Evolutionary conservation across 2,888 invertebrate species (phyloP).

Genomic region (Drosophila putrida): DNA sequence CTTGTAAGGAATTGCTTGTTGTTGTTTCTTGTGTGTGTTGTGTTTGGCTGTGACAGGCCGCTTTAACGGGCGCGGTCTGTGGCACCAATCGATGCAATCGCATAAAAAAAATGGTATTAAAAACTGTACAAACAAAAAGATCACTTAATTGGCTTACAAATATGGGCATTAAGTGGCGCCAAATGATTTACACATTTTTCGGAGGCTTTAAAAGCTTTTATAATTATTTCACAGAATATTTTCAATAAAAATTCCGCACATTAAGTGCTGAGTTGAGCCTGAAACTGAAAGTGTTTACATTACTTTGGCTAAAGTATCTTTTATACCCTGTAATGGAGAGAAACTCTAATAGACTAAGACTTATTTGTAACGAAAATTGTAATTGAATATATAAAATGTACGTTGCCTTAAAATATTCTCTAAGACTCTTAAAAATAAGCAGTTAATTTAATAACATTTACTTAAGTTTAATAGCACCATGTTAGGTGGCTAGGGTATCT

Average conservation of each 20-base stretch:
- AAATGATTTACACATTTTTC: slow-evolving; percentile 54
- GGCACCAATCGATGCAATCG: slow-evolving; percentile 34
- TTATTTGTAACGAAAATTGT: too few relatives aligned
- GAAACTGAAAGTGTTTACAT: slow-evolving; percentile 10
- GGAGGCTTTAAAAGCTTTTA: slow-evolving; percentile 41
- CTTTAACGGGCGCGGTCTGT: slow-evolving; percentile 46
- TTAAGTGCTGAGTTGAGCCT: slow-evolving; percentile 15
- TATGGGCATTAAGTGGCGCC: slow-evolving; percentile 59
- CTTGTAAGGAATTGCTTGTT: slow-evolving; percentile 49
- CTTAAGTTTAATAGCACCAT: too few relatives aligned
- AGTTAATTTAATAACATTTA: too few relatives aligned
- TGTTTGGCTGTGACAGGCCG: slow-evolving; percentile 31
- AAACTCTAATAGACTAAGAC: too few relatives aligned
- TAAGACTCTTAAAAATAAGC: too few relatives aligned
- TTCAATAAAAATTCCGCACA: slow-evolving; percentile 17
- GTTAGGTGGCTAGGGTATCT: neutral
- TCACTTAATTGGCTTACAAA: slow-evolving; percentile 54
- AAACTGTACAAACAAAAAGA: slow-evolving; percentile 13
- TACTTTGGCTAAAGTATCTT: slow-evolving; percentile 5
- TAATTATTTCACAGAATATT: slow-evolving; percentile 22
- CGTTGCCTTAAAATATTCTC: too few relatives aligned
- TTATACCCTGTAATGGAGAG: neutral
- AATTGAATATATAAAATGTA: too few relatives aligned
- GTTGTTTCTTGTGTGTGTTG: slow-evolving; percentile 4
- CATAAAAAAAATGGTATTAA: slow-evolving; percentile 8